Conservation (phyloP, 2,888 invertebrate species). For the Stenurella melanura region DNA sequence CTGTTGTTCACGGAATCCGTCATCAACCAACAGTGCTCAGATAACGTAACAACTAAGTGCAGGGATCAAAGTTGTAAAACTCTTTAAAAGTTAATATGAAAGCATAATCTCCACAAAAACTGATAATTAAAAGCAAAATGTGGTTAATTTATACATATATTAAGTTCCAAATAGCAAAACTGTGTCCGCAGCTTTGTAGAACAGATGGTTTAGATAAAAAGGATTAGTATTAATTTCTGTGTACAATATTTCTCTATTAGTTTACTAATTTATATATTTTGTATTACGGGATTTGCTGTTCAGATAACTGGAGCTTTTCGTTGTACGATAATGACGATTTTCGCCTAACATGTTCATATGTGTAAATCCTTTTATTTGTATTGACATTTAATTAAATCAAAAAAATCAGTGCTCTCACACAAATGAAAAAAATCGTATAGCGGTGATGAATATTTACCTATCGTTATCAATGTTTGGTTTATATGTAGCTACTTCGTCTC, state of each 20-base stretch:
- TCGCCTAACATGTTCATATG: not conserved
- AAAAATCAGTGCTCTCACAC: conserved; percentile 22
- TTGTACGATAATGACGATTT: conserved; percentile 25
- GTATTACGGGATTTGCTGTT: conserved; percentile 40
- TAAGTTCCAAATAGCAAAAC: conserved; percentile 54
- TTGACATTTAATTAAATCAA: conserved; percentile 32
- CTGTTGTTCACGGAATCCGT: conserved; percentile 26
- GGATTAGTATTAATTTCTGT: conserved; percentile 52
- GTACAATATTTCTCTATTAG: conserved; percentile 57
- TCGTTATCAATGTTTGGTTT: conserved; percentile 8
- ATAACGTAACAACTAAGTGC: conserved; percentile 23
- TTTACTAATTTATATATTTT: conserved; percentile 56
- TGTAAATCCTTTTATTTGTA: conserved; percentile 24
- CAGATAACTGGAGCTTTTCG: conserved; percentile 26
- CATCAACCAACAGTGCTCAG: conserved; percentile 7
- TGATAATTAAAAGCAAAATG: conserved; percentile 55
- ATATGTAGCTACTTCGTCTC: not conserved
- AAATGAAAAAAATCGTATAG: conserved; percentile 2
- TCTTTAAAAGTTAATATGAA: conserved; percentile 32
- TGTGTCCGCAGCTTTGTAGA: conserved; percentile 49
- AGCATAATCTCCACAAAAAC: conserved; percentile 35
- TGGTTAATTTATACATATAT: conserved; percentile 48
- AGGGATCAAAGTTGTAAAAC: conserved; percentile 20
- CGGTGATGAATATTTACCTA: conserved; percentile 7
- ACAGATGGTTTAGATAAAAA: conserved; percentile 54